Evolutionary conservation across 2,888 invertebrate species (phyloP).

Genomic region (Encarsia formosa): DNA sequence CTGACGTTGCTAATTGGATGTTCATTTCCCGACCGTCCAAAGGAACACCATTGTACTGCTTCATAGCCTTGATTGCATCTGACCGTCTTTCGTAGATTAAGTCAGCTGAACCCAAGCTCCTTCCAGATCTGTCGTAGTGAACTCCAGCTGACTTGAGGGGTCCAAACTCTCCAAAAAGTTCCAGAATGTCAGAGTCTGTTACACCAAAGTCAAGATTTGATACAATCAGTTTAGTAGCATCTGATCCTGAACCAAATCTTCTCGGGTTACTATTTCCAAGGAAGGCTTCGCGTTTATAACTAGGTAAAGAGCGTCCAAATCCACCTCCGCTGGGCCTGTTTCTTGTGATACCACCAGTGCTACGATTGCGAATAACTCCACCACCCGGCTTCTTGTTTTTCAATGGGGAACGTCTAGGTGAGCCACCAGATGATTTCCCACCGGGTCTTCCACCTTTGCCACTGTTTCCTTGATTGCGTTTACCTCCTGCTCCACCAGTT

Average conservation of each 20-base stretch:
- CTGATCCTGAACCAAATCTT: slow-evolving; percentile 44
- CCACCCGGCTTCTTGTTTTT: slow-evolving; percentile 53
- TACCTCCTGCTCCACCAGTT: not conserved
- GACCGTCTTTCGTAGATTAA: slow-evolving; percentile 89
- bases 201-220: slow-evolving; percentile 97
- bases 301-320: not conserved
- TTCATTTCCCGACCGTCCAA: slow-evolving; percentile 95
- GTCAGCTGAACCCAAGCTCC: slow-evolving; percentile 95
- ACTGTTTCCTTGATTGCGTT: not conserved
- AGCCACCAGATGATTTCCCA: too few relatives aligned
- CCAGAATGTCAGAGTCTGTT: slow-evolving; percentile 94
- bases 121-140: slow-evolving; percentile 94
- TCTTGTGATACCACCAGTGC: slow-evolving; percentile 63
- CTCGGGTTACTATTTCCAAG: not conserved
- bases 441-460: too few relatives aligned
- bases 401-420: not conserved
- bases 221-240: slow-evolving; percentile 83
- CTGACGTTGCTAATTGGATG: slow-evolving; percentile 85
- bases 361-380: slow-evolving; percentile 67
- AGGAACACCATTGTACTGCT: slow-evolving; percentile 96
- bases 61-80: slow-evolving; percentile 93
- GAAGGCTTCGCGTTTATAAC: slow-evolving; percentile 12
- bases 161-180: slow-evolving; percentile 96
- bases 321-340: not conserved
- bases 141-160: slow-evolving; percentile 90